Conservation (phyloP, 2,888 invertebrate genomes). For the Catonia carolina region DNA sequence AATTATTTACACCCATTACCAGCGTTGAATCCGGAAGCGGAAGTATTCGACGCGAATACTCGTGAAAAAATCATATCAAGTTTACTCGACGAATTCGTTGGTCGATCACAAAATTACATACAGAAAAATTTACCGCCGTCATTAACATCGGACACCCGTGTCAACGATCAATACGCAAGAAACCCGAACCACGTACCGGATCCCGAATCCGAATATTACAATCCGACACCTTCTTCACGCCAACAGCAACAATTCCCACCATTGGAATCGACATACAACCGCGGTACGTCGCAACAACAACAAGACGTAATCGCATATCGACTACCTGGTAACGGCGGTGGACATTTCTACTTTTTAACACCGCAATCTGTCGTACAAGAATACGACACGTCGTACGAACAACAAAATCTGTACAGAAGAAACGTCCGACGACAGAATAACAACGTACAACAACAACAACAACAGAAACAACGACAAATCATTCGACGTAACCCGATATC, state of each 20-base stretch:
- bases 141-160: slow-evolving; percentile 2
- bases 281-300: slow-evolving; percentile 8
- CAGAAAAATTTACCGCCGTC: background rate
- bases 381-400: too few species aligned
- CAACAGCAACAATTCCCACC: background rate
- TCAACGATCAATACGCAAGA: slow-evolving; percentile 16
- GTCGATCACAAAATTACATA: background rate
- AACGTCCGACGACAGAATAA: too few species aligned
- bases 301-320: slow-evolving; percentile 62
- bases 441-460: too few species aligned
- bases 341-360: slow-evolving; percentile 71
- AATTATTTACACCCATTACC: slow-evolving; percentile 64
- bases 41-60: slow-evolving; percentile 47
- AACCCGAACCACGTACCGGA: slow-evolving; percentile 1
- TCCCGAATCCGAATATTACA: background rate
- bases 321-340: slow-evolving; percentile 66
- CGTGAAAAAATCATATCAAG: slow-evolving; percentile 33
- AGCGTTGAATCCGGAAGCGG: slow-evolving; percentile 61
- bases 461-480: too few species aligned
- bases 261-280: background rate
- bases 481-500: too few species aligned
- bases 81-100: slow-evolving; percentile 14
- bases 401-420: too few species aligned
- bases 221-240: slow-evolving; percentile 19
- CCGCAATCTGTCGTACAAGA: slow-evolving; percentile 47